phyloP scores from a whole-genome alignment of 2,113 vertebrate species.

The Phrynocephalus versicolor region DNA sequence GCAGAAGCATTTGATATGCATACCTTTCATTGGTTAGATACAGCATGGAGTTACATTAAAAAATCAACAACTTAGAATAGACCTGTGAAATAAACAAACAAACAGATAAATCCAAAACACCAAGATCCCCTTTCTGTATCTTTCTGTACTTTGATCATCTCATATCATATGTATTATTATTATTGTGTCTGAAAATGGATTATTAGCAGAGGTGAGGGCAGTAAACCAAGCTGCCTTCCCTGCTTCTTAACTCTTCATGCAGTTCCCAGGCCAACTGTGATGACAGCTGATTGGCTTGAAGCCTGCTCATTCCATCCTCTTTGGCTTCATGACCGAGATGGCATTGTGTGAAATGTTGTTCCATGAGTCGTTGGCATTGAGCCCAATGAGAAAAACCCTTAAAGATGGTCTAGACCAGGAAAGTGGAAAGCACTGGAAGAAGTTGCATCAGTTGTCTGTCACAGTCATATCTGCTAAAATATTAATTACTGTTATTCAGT shows the following conservation, averaged over 20 bases:
- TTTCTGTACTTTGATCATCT: not conserved
- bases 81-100: not conserved
- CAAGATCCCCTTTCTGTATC: not conserved
- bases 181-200: not conserved
- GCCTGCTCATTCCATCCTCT: conserved; percentile 35
- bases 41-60: not conserved
- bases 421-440: not conserved
- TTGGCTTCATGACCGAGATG: conserved; percentile 43
- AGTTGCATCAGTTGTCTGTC: not conserved
- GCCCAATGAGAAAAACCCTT: conserved; percentile 8
- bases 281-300: conserved; percentile 64
- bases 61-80: no score
- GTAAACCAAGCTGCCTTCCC: not conserved
- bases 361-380: conserved; percentile 21
- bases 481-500: not conserved
- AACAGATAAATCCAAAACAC: not conserved
- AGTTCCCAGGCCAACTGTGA: conserved; percentile 71
- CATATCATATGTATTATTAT: not conserved
- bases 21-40: not conserved
- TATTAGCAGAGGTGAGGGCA: not conserved
- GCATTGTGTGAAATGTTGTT: conserved; percentile 36
- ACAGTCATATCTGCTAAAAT: not conserved
- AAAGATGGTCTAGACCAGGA: not conserved
- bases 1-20: conserved; percentile 24
- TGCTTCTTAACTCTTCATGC: conserved; percentile 24